Conservation (phyloP, 2,888 invertebrate genomes). For the Nineta flava region DNA sequence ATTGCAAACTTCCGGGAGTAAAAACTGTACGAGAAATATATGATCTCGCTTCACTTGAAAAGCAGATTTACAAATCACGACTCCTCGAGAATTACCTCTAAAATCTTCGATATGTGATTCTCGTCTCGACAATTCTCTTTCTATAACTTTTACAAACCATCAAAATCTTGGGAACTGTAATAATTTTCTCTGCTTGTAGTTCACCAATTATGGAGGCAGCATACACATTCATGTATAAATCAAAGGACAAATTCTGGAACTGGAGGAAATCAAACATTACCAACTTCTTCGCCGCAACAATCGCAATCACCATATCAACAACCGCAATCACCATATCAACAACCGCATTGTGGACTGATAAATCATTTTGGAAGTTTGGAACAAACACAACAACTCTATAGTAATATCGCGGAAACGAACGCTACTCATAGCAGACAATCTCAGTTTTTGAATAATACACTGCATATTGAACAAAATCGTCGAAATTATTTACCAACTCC, state of each 20-base stretch:
- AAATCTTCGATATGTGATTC: no score
- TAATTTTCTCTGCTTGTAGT: not conserved
- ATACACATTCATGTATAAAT: not conserved
- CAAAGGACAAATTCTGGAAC: not conserved
- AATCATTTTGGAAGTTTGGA: not conserved
- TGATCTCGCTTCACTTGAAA: no score
- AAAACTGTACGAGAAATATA: no score
- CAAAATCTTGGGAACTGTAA: no score
- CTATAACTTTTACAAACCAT: no score
- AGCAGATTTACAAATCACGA: no score
- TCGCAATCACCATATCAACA: not conserved
- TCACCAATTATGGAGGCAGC: constrained; percentile 1
- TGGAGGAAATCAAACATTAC: not conserved
- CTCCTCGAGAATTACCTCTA: no score
- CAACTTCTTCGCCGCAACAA: not conserved
- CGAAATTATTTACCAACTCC: not conserved
- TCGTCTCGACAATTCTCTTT: no score
- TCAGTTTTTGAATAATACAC: not conserved
- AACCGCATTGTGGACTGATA: not conserved
- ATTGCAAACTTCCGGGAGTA: no score
- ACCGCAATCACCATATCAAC: not conserved
- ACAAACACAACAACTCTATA: not conserved
- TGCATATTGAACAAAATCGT: not conserved
- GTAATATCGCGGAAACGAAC: not conserved
- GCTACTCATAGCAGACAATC: no score